A percentile compares a stretch with the other conserved stretches of the same genome.
Evolutionary conservation across 2,113 vertebrate species (phyloP).

Genomic region (Furnarius figulus): DNA sequence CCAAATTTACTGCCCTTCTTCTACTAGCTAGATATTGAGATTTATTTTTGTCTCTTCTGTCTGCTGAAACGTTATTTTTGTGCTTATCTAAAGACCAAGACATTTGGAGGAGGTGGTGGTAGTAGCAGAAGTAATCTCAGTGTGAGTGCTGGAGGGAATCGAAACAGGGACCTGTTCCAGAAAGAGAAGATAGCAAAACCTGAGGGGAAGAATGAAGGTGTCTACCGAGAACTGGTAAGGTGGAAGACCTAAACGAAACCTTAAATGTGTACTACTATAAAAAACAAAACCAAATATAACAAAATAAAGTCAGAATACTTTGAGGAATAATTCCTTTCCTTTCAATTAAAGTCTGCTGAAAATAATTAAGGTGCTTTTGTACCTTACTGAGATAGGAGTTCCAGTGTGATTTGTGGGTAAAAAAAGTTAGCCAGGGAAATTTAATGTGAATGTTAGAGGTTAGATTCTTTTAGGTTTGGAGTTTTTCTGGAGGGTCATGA

Average conservation of each 20-base stretch:
- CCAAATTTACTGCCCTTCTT: background rate
- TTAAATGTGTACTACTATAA: background rate
- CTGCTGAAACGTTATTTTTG: conserved; percentile 39
- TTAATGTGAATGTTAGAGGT: background rate
- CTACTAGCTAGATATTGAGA: conserved; percentile 10
- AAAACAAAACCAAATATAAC: background rate
- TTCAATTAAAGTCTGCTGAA: background rate
- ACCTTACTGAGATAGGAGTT: background rate
- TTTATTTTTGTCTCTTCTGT: conserved; percentile 18
- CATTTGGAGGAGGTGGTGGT: conserved; percentile 92
- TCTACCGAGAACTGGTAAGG: conserved; percentile 94
- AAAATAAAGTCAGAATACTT: background rate
- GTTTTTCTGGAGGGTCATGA: background rate
- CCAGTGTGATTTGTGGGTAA: background rate
- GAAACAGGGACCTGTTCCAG: conserved; percentile 84
- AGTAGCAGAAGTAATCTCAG: conserved; percentile 89
- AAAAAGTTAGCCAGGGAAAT: background rate
- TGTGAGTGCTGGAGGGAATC: conserved; percentile 76
- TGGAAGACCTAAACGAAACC: background rate
- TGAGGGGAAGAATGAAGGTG: conserved; percentile 88
- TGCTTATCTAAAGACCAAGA: conserved; percentile 81
- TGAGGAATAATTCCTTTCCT: background rate
- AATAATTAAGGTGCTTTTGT: background rate
- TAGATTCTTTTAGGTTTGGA: background rate
- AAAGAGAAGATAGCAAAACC: conserved; percentile 81